These are phyloP conservation scores for Tineola bisselliella DNA, from an alignment of 2,888 invertebrate genomes.

Conservation along the genomic window DNA sequence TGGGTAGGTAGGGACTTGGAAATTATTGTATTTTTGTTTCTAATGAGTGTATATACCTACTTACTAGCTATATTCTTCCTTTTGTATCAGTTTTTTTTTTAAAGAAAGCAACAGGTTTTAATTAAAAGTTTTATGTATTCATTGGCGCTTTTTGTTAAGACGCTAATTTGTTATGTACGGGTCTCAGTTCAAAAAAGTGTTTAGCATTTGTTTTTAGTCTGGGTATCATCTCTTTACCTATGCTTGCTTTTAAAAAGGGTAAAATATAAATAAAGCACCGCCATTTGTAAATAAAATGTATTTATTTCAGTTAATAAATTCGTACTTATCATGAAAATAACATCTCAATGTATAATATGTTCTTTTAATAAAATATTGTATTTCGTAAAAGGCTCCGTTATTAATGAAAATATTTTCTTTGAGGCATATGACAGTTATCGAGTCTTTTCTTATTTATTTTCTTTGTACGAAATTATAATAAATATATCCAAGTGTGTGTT, in stretches of 20 bases:
- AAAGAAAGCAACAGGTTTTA: no score
- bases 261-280: not conserved
- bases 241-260: not conserved
- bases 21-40: not conserved
- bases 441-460: not conserved
- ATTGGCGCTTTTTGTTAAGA: no score
- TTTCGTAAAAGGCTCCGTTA: not conserved
- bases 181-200: no score
- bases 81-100: no score
- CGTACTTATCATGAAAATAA: not conserved
- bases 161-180: no score
- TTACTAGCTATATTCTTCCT: no score
- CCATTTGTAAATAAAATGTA: not conserved
- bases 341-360: not conserved
- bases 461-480: not conserved
- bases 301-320: not conserved
- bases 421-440: constrained; percentile 7
- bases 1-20: not conserved
- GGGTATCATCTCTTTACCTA: no score
- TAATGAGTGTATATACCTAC: no score
- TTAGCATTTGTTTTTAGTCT: no score
- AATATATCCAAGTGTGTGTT: no score
- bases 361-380: not conserved
- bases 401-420: not conserved
- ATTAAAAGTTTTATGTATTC: no score